Conservation (phyloP, 2,113 vertebrate species). For the Entomyzon cyanotis region DNA sequence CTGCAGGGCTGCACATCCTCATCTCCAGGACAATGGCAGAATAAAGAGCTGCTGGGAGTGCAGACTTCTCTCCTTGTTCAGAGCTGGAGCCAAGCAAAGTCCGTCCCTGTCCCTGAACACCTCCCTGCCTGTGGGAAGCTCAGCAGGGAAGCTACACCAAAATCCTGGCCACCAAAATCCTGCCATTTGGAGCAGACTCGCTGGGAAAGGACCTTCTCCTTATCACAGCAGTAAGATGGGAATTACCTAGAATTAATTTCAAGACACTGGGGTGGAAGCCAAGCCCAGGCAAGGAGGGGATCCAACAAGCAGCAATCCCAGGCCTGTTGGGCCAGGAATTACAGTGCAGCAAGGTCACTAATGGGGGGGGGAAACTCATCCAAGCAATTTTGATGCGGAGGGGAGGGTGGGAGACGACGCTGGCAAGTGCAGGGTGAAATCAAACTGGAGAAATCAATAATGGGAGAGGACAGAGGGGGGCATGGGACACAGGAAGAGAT, state of each 20-base stretch:
- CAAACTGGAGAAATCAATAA: conserved; percentile 57
- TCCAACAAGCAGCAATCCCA: background rate
- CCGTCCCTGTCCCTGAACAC: background rate
- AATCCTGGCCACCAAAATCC: background rate
- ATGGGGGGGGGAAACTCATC: background rate
- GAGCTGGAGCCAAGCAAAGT: background rate
- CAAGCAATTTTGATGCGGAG: background rate
- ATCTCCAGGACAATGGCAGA: background rate
- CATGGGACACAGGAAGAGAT: background rate
- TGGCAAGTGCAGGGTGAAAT: background rate
- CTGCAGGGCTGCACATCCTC: background rate
- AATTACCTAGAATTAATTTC: background rate
- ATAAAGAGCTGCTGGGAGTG: background rate
- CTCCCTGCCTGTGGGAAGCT: background rate
- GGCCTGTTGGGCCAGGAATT: background rate
- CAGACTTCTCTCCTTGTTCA: background rate
- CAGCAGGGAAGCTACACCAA: background rate
- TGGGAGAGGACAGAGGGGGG: background rate
- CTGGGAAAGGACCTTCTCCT: background rate
- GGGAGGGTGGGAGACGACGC: background rate
- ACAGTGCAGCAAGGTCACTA: background rate
- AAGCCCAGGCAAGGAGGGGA: background rate
- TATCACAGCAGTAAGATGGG: background rate
- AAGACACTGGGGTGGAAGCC: background rate
- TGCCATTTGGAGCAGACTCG: accelerated